Base-by-base conservation (phyloP, 2,797 vertebrate species). In the Megaceryle alcyon region DNA sequence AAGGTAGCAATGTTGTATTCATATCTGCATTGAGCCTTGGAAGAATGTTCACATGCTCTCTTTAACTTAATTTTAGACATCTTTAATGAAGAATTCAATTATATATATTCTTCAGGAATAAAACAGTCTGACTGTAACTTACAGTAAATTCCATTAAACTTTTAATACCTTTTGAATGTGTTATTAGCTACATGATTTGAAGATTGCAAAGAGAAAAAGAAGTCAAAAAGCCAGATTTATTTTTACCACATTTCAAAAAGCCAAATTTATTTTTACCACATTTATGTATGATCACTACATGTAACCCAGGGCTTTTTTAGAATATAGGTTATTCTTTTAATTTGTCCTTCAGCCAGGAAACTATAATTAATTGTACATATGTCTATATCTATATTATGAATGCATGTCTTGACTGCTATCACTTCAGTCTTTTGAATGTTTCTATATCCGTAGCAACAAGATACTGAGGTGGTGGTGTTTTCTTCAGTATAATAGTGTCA, bases 61-160 rank as follows among this genome's bases (percentile, higher is more conserved):
- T 90, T 72, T 75, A 57, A 61, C 31, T 93, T 76, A 29, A 75
- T 84, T 95, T 95, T 92, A 82, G 51, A 37, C 13, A 35, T 48
- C 43, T 70, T 77, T 72, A 94, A 53, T 56, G 41, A 95, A 61
- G 13, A 57, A 88, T 87, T 95, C 37, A 94, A 65, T 91, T 93
- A 66, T 54, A 64, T 68, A 84, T 80, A 64, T 60, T 37, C 8
- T 88, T 82, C 69, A 72, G 43, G 35, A 96, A 87, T 71, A 83
- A 88, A 63, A 56, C 80, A 48, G 10, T 76, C 44, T 69, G 22
- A 51, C 44, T 81, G 37, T 44, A 81, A 92, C 9, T 61, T 75
- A 76, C 14, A 86, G 59, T 59, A 94, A 95, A 83, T 77, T 73
- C 70, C 61, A 81, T 83, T 93, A 86, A 95, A 79, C 8, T 84